Conservation (phyloP, 2,797 vertebrate species). For the Microctenopoma stevenorrisi region DNA sequence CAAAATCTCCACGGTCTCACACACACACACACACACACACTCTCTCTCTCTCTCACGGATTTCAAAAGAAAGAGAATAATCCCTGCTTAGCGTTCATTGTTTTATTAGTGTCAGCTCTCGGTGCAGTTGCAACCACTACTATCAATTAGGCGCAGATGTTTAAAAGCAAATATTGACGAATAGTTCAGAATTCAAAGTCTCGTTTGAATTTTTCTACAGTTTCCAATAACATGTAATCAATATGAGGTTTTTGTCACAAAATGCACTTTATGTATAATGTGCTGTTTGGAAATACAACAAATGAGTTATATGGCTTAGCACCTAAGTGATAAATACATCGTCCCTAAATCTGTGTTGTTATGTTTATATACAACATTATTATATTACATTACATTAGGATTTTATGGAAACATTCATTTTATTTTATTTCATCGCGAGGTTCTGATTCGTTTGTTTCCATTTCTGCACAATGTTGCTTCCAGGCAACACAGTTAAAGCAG, state of each 20-base stretch:
- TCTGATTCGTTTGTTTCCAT: too few species aligned
- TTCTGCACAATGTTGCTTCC: too few species aligned
- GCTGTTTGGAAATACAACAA: too few species aligned
- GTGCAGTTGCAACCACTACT: not conserved
- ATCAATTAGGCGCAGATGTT: not conserved
- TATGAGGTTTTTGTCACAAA: not conserved
- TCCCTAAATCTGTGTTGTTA: too few species aligned
- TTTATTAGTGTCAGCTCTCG: conserved; percentile 6
- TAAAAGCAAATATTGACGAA: not conserved
- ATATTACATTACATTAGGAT: too few species aligned
- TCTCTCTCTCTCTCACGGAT: not conserved
- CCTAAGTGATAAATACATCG: too few species aligned
- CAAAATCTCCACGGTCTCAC: conserved; percentile 7
- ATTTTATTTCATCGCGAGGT: too few species aligned
- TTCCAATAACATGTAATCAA: not conserved
- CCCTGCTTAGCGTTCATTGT: not conserved
- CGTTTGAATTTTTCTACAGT: conserved; percentile 2
- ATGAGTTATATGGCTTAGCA: too few species aligned
- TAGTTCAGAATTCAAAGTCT: not conserved
- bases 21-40: not conserved
- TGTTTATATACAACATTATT: too few species aligned
- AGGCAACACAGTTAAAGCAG: too few species aligned
- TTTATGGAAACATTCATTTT: too few species aligned
- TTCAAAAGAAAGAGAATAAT: conserved; percentile 1
- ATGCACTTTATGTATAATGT: too few species aligned